Percentiles rank a stretch among this genome's conserved stretches.
These are phyloP conservation scores for Apodemia mormo DNA, from an alignment of 2,888 invertebrate species.

Conservation along the genomic window DNA sequence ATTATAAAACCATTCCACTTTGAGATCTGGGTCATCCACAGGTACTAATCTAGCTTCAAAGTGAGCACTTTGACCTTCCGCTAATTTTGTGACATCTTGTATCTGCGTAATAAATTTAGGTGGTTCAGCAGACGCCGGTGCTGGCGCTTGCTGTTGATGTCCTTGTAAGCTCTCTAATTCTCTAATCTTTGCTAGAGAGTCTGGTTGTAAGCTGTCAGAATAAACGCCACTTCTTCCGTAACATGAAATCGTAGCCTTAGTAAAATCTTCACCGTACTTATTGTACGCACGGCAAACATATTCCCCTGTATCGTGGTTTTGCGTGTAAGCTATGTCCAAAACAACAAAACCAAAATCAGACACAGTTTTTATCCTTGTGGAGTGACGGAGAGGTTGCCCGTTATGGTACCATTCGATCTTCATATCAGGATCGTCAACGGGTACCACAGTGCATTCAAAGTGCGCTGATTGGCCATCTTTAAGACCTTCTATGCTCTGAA, in stretches of 20 bases:
- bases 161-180: conserved; percentile 90
- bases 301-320: conserved; percentile 96
- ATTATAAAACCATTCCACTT: conserved; percentile 97
- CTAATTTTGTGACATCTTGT: conserved; percentile 89
- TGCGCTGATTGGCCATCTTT: conserved; percentile 97
- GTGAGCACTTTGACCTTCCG: conserved; percentile 97
- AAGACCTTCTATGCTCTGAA: conserved; percentile 90
- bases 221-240: conserved; percentile 93
- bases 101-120: conserved; percentile 96
- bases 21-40: conserved; percentile 95
- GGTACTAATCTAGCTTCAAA: conserved; percentile 96
- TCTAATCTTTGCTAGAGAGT: conserved; percentile 92
- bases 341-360: conserved; percentile 98
- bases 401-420: conserved; percentile 99
- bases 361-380: conserved; percentile 94
- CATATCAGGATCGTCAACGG: conserved; percentile 96
- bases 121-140: conserved; percentile 87
- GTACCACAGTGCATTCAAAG: conserved; percentile 96
- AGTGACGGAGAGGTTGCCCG: conserved; percentile 93
- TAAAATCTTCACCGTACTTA: conserved; percentile 94
- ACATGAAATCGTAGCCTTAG: conserved; percentile 91
- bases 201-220: conserved; percentile 94
- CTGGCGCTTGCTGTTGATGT: conserved; percentile 84
- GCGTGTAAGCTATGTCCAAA: conserved; percentile 96
- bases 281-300: conserved; percentile 96